A percentile compares a stretch with the other conserved stretches of the same genome.
phyloP scores from a whole-genome alignment of 2,888 invertebrate genomes.

The Chrysolina americana region DNA sequence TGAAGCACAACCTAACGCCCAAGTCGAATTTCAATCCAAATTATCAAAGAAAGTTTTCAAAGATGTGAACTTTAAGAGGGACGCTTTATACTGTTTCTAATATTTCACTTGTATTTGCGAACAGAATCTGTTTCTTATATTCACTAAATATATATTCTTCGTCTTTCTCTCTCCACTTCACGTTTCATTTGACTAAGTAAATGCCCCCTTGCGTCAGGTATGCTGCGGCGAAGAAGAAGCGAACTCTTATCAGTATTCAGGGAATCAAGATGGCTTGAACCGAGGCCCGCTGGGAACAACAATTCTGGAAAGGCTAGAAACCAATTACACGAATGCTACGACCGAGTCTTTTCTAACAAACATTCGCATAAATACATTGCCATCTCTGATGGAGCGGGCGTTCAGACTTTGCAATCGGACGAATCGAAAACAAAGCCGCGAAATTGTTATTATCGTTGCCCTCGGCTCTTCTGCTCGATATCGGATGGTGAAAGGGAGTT shows the following conservation, averaged over 20 bases:
- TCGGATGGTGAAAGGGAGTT: background rate
- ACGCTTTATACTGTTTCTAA: too few relatives aligned
- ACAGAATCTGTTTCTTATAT: too few relatives aligned
- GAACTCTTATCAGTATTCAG: constrained; percentile 54
- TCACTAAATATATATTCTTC: too few relatives aligned
- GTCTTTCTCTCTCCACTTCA: background rate
- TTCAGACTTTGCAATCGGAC: constrained; percentile 47
- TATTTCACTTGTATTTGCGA: too few relatives aligned
- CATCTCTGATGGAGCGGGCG: constrained; percentile 52
- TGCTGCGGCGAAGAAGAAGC: constrained; percentile 50
- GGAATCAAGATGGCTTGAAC: constrained; percentile 56
- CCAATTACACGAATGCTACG: constrained; percentile 61
- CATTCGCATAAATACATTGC: constrained; percentile 64
- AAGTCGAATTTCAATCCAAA: too few relatives aligned
- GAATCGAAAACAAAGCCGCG: constrained; percentile 33
- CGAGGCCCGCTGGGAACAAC: constrained; percentile 60
- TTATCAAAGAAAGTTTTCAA: too few relatives aligned
- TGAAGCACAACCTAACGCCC: too few relatives aligned
- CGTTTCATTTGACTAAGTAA: background rate
- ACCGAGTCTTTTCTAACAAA: constrained; percentile 60
- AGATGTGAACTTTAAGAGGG: too few relatives aligned
- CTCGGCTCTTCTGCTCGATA: background rate
- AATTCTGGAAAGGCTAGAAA: constrained; percentile 59
- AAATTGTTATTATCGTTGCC: constrained; percentile 9
- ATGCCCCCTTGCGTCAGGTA: constrained; percentile 4